A percentile compares a stretch with the other conserved stretches of the same genome.
phyloP scores from a whole-genome alignment of 2,888 invertebrate species.

The Caenorhabditis japonica region DNA sequence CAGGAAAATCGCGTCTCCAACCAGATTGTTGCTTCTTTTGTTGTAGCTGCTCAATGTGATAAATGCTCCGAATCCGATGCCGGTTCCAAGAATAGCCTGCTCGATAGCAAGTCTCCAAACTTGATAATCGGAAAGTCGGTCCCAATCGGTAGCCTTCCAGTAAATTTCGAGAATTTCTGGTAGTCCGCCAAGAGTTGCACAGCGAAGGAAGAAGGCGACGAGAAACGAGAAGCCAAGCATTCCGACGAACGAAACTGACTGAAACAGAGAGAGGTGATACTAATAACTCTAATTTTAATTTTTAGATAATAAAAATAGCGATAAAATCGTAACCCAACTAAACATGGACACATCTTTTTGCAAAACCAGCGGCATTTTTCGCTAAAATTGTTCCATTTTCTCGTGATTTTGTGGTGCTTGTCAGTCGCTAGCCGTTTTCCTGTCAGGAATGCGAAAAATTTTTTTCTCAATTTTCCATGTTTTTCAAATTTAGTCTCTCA shows the following conservation, averaged over 20 bases:
- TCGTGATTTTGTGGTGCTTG: too few relatives aligned
- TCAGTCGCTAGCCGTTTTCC: too few relatives aligned
- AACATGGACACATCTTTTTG: too few relatives aligned
- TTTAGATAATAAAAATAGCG: too few relatives aligned
- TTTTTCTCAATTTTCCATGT: too few relatives aligned
- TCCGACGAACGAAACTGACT: slow-evolving; percentile 47
- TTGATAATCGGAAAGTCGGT: slow-evolving; percentile 68
- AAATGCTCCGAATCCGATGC: slow-evolving; percentile 76
- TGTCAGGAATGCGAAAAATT: too few relatives aligned
- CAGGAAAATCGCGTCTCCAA: slow-evolving; percentile 73
- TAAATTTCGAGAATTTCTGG: slow-evolving; percentile 66
- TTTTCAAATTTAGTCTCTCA: too few relatives aligned
- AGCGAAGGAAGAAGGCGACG: slow-evolving; percentile 58
- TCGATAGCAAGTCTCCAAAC: slow-evolving; percentile 75
- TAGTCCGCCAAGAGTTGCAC: slow-evolving; percentile 67
- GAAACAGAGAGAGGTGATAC: too few relatives aligned
- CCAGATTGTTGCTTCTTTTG: slow-evolving; percentile 76
- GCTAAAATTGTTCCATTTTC: too few relatives aligned
- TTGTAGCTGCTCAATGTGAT: slow-evolving; percentile 77
- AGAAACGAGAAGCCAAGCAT: slow-evolving; percentile 51
- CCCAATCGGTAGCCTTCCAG: slow-evolving; percentile 73
- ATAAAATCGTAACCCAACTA: too few relatives aligned
- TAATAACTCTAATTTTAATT: neutral
- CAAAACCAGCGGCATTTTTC: too few relatives aligned
- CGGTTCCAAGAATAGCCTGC: slow-evolving; percentile 74